phyloP scores from a whole-genome alignment of 2,888 invertebrate genomes.

The Ptychoptera albimana region DNA sequence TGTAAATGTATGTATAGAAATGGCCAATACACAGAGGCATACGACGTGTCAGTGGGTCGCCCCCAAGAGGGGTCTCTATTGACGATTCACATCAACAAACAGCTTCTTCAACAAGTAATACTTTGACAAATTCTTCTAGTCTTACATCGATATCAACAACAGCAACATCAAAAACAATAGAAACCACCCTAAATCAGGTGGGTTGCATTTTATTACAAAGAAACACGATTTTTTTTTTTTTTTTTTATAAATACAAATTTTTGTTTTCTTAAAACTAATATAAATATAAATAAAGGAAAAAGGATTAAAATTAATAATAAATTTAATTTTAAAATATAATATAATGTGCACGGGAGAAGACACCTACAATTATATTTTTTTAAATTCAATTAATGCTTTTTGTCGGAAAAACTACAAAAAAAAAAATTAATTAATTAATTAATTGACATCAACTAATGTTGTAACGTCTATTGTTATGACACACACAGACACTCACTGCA shows the following conservation, averaged over 20 bases:
- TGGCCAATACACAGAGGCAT: conserved; percentile 69
- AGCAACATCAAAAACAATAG: conserved; percentile 35
- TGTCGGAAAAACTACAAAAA: too few relatives aligned
- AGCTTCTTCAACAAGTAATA: background rate
- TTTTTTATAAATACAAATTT: background rate
- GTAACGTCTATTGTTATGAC: too few relatives aligned
- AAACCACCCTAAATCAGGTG: conserved; percentile 22
- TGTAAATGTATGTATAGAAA: conserved; percentile 38
- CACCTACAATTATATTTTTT: too few relatives aligned
- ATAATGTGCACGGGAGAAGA: too few relatives aligned
- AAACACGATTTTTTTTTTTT: background rate
- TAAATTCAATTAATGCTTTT: too few relatives aligned
- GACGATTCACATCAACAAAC: conserved; percentile 4
- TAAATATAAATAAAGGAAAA: too few relatives aligned
- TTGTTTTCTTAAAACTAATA: background rate
- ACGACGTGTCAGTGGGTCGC: conserved; percentile 50
- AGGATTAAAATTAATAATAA: too few relatives aligned
- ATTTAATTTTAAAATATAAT: too few relatives aligned
- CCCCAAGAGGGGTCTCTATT: conserved; percentile 32
- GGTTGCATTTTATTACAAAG: conserved; percentile 5
- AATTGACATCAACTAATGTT: too few relatives aligned
- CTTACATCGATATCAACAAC: conserved; percentile 16
- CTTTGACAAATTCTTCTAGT: background rate
- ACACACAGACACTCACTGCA: too few relatives aligned
- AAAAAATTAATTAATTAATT: too few relatives aligned